phyloP scores from a whole-genome alignment of 2,797 vertebrate species.

The Eulemur rubriventer region DNA sequence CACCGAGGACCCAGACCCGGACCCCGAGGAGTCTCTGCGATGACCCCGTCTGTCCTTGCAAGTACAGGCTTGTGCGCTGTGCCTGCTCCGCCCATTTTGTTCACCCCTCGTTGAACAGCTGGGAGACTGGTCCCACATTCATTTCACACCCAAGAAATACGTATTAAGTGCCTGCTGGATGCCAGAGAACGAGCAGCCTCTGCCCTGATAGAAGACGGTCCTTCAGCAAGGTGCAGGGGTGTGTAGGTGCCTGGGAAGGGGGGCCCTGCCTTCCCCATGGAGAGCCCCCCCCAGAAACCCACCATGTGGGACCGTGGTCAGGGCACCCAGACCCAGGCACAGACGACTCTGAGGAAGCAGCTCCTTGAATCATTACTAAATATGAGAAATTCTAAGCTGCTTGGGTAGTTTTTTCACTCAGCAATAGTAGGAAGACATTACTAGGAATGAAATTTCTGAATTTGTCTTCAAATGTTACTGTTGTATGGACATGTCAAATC shows the following conservation, averaged over 20 bases:
- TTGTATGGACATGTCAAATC: accelerated
- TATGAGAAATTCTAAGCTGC: accelerated
- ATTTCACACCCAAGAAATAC: background rate
- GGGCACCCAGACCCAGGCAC: accelerated
- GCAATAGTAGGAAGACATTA: background rate
- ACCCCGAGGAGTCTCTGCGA: accelerated
- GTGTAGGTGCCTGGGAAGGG: too few relatives aligned
- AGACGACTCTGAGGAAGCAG: accelerated
- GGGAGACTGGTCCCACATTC: background rate
- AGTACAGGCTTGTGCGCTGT: accelerated
- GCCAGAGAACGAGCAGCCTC: background rate
- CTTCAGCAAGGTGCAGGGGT: background rate
- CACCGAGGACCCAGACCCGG: background rate
- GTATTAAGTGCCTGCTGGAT: background rate
- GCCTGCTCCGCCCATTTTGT: accelerated
- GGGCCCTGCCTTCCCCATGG: background rate
- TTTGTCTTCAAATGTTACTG: too few relatives aligned
- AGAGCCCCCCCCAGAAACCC: background rate
- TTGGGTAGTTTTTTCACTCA: background rate
- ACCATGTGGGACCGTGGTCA: background rate
- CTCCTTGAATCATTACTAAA: accelerated
- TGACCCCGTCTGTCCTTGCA: background rate
- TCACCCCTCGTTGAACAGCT: accelerated
- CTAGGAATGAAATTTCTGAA: too few relatives aligned
- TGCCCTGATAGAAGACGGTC: background rate